A percentile compares a stretch with the other conserved stretches of the same genome.
Conservation (phyloP, 2,113 vertebrate genomes). For the Lycocorax pyrrhopterus region DNA sequence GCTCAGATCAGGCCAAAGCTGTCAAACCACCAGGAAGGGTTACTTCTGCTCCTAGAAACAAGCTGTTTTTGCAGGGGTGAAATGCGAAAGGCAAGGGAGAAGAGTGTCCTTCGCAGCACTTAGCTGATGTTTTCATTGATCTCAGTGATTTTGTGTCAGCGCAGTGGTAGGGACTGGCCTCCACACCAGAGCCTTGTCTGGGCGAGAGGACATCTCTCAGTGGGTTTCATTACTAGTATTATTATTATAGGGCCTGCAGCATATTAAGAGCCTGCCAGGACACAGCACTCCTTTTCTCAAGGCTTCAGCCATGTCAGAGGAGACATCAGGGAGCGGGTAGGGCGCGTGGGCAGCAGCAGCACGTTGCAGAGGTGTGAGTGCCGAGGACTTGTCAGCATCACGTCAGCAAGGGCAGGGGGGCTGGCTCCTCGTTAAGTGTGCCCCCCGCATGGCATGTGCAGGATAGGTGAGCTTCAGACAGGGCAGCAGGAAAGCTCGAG, state of each 20-base stretch:
- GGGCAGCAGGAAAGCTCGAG: not conserved
- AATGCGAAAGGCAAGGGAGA: not conserved
- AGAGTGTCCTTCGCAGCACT: not conserved
- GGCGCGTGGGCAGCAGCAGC: not conserved
- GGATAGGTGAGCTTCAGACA: not conserved
- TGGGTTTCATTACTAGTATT: not conserved
- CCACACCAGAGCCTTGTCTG: not conserved
- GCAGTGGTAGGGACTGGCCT: not conserved
- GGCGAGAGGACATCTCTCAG: not conserved
- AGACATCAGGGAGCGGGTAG: rapidly evolving
- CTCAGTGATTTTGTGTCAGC: slow-evolving; percentile 44
- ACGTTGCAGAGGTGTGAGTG: rapidly evolving
- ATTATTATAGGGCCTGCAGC: not conserved
- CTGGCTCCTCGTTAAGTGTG: not conserved
- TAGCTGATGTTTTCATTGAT: not conserved
- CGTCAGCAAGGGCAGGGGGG: rapidly evolving
- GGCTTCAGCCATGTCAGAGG: not conserved
- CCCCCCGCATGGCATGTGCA: rapidly evolving
- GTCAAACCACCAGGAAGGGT: not conserved
- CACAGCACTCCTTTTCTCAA: not conserved
- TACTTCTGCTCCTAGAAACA: not conserved
- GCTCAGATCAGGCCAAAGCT: not conserved
- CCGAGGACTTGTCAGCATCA: not conserved
- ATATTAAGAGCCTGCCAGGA: not conserved
- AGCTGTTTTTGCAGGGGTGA: not conserved